phyloP scores from a whole-genome alignment of 2,888 invertebrate species.

The Pristionchus maxplancki region DNA sequence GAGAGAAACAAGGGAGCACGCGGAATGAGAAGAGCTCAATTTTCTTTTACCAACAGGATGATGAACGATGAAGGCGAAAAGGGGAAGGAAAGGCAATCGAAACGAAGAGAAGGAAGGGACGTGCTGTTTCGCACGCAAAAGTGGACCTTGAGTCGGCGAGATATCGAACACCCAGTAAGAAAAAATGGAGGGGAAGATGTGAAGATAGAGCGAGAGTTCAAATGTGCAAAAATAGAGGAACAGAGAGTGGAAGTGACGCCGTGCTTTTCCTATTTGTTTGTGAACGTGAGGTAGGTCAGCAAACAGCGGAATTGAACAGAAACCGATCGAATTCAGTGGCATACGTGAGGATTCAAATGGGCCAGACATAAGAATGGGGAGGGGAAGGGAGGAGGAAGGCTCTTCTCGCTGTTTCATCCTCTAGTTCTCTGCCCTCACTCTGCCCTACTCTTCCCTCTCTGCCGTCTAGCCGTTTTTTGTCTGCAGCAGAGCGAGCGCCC shows the following conservation, averaged over 20 bases:
- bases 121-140: background rate
- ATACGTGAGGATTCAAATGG: background rate
- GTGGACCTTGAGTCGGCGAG: background rate
- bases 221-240: no score
- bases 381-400: background rate
- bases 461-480: background rate
- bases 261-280: background rate
- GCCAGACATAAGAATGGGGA: background rate
- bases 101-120: background rate
- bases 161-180: background rate
- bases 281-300: background rate
- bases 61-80: background rate
- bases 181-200: background rate
- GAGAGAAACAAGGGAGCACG: no score
- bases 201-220: no score
- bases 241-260: background rate
- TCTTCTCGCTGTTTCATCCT: background rate
- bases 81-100: background rate
- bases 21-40: no score
- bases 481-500: background rate
- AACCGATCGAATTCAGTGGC: background rate
- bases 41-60: no score
- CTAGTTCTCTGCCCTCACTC: background rate
- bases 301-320: background rate
- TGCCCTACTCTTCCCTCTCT: slow-evolving; percentile 22